Evolutionary conservation across 2,888 invertebrate genomes (phyloP).

Genomic region (Eupithecia vulgata): DNA sequence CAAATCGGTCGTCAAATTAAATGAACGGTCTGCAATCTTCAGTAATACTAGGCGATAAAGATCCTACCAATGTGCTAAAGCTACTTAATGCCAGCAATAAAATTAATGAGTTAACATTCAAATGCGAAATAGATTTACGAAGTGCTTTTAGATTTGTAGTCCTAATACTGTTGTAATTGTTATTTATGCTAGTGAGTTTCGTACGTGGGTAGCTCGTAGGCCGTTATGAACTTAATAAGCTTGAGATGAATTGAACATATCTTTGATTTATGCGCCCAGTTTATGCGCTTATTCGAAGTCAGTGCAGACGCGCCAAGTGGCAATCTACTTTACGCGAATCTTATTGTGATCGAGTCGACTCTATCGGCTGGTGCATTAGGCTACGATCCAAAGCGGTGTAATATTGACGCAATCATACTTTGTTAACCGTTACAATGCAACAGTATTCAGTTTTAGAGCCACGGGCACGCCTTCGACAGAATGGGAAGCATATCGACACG

Average conservation of each 20-base stretch:
- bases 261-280: conserved; percentile 46
- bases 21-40: conserved; percentile 4
- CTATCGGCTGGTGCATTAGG: conserved; percentile 52
- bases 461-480: conserved; percentile 60
- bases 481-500: conserved; percentile 61
- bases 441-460: conserved; percentile 58
- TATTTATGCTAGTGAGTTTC: conserved; percentile 46
- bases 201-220: conserved; percentile 47
- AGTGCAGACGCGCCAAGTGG: conserved; percentile 39
- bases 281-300: conserved; percentile 42
- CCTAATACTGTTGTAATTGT: conserved; percentile 48
- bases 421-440: conserved; percentile 62
- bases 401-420: conserved; percentile 65
- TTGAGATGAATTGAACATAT: conserved; percentile 45
- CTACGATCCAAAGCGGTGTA: conserved; percentile 54
- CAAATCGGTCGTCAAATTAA: no score
- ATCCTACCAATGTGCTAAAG: conserved; percentile 21
- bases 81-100: conserved; percentile 32
- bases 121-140: conserved; percentile 45
- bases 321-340: conserved; percentile 51
- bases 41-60: conserved; percentile 16
- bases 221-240: conserved; percentile 48
- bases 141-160: conserved; percentile 46
- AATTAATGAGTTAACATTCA: conserved; percentile 42
- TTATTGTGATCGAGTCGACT: conserved; percentile 55